Evolutionary conservation across 2,888 invertebrate genomes (phyloP).

Genomic region (Pseudococcus viburni): DNA sequence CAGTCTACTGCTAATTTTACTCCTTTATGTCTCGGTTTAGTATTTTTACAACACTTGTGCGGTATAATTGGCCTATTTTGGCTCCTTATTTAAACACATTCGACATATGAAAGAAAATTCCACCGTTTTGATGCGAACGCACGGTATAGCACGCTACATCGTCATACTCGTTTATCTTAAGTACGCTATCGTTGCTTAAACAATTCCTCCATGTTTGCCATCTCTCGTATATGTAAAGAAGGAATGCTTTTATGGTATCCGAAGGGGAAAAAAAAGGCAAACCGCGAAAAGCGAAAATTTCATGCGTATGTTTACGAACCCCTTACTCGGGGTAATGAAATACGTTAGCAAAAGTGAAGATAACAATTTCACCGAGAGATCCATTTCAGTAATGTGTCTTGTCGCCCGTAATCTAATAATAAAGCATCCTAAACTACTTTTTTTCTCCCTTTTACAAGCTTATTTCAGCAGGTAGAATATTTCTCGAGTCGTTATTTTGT

Average conservation of each 20-base stretch:
- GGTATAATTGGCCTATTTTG: not conserved
- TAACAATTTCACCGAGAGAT: conserved; percentile 27
- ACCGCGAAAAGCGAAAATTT: not conserved
- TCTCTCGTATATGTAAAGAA: not conserved
- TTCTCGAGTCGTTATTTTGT: not conserved
- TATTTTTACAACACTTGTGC: not conserved
- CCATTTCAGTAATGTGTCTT: conserved; percentile 38
- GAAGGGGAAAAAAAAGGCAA: not conserved
- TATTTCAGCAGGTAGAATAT: conserved; percentile 26
- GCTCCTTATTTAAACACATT: not conserved
- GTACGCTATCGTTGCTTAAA: not conserved
- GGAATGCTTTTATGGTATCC: not conserved
- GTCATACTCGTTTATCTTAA: conserved; percentile 14
- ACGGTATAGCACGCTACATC: too few species aligned
- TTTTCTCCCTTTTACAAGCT: conserved; percentile 10
- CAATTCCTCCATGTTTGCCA: not conserved
- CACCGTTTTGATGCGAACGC: not conserved
- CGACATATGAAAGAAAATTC: not conserved
- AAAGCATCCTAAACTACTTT: conserved; percentile 39
- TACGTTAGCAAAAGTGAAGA: conserved; percentile 6
- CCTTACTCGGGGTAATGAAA: conserved; percentile 9
- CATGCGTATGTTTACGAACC: not conserved
- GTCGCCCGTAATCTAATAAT: conserved; percentile 35
- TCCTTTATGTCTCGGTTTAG: not conserved
- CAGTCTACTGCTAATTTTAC: not conserved